phyloP scores from a whole-genome alignment of 2,888 invertebrate species.

The Plebejus anna region DNA sequence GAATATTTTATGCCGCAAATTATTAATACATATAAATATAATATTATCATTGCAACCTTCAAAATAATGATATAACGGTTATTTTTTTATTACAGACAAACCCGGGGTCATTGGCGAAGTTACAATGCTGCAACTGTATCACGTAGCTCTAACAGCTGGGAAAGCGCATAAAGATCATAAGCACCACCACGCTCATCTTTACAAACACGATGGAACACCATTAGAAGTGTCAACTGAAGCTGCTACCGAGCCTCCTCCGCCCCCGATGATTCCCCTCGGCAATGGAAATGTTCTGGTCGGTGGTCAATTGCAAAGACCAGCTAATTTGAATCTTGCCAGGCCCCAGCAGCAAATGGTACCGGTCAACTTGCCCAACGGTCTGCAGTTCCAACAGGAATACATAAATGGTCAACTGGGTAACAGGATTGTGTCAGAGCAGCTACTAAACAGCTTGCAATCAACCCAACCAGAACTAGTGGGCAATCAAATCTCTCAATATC shows the following conservation, averaged over 20 bases:
- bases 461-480: slow-evolving; percentile 43
- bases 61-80: background rate
- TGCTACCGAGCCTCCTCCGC: slow-evolving; percentile 74
- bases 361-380: slow-evolving; percentile 67
- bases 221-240: slow-evolving; percentile 81
- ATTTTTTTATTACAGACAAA: slow-evolving; percentile 61
- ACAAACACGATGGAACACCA: slow-evolving; percentile 85
- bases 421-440: slow-evolving; percentile 78
- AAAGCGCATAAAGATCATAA: slow-evolving; percentile 93
- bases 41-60: background rate
- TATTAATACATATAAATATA: background rate
- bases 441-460: slow-evolving; percentile 61
- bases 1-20: background rate
- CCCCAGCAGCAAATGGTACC: slow-evolving; percentile 69
- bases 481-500: slow-evolving; percentile 43
- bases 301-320: slow-evolving; percentile 82
- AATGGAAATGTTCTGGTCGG: slow-evolving; percentile 81
- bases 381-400: slow-evolving; percentile 78
- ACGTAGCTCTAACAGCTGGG: slow-evolving; percentile 89
- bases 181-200: slow-evolving; percentile 91
- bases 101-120: slow-evolving; percentile 86
- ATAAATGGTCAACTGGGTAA: slow-evolving; percentile 83
- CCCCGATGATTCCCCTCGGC: slow-evolving; percentile 63
- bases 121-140: slow-evolving; percentile 89
- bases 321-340: slow-evolving; percentile 75